Evolutionary conservation across 1,140 invertebrate genomes (phyloP).

Genomic region (Drosophila yakuba): DNA sequence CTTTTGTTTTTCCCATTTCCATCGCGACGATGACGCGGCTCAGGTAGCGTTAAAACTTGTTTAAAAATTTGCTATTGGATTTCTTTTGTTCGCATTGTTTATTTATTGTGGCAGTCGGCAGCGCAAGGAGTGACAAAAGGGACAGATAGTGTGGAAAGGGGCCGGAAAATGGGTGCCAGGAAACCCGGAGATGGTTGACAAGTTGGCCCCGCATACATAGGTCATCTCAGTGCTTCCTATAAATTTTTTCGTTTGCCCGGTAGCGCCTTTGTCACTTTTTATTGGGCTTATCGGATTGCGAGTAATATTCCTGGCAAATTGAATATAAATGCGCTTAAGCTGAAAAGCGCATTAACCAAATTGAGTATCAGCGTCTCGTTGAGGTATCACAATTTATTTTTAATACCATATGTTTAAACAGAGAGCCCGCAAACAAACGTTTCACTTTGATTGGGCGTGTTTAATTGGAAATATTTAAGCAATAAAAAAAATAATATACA

Average conservation of each 20-base stretch:
- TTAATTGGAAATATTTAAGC: slow-evolving; percentile 33
- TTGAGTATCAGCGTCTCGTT: slow-evolving; percentile 60
- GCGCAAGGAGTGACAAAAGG: slow-evolving; percentile 25
- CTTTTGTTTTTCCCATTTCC: slow-evolving; percentile 39
- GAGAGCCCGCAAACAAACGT: slow-evolving; percentile 6
- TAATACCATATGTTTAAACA: slow-evolving; percentile 47
- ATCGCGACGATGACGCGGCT: slow-evolving; percentile 43
- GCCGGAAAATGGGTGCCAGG: neutral
- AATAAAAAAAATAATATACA: neutral
- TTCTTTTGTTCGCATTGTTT: slow-evolving; percentile 70
- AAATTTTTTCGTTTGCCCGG: neutral
- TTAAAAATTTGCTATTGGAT: slow-evolving; percentile 80
- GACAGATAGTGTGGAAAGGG: slow-evolving; percentile 5
- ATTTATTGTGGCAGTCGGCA: slow-evolving; percentile 55
- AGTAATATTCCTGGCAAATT: slow-evolving; percentile 78
- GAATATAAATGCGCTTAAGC: slow-evolving; percentile 80
- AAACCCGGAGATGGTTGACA: slow-evolving; percentile 20
- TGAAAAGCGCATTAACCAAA: slow-evolving; percentile 81
- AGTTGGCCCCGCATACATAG: slow-evolving; percentile 34
- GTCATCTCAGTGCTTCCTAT: slow-evolving; percentile 14
- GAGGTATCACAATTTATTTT: slow-evolving; percentile 61
- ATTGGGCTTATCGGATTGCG: slow-evolving; percentile 77
- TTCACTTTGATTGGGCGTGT: slow-evolving; percentile 34
- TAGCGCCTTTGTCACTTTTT: slow-evolving; percentile 61
- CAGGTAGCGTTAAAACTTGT: slow-evolving; percentile 81